Base-by-base conservation (phyloP, 2,797 vertebrate species). In the Lutjanus argentimaculatus region DNA sequence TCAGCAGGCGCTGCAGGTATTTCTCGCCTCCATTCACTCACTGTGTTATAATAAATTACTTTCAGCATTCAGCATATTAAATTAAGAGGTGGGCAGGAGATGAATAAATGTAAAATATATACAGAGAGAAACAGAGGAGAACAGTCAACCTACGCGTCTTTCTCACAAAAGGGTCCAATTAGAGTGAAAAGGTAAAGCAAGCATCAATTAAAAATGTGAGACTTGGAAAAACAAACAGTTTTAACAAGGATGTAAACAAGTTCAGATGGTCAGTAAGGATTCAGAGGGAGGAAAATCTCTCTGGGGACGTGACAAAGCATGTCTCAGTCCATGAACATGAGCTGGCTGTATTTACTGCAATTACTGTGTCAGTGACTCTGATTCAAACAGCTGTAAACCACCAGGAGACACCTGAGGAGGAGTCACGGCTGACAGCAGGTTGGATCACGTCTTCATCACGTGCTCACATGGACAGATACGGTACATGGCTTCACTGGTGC, bases 321-420 rank as follows among this genome's bases (percentile, higher is more conserved):
- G 85, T 51, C 75, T 67, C n/a, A 0, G 3, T 22, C 62, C 72
- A 70, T 17, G 72, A 82, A 92, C 57, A 91, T 77, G 90, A 92
- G 82, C 77, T 21, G 83, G 81, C 75, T 78, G 64, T 80, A 73
- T 64, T 91, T 77, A 77, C 75, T 57, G 71, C 89, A 92, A 93
- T 93, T 89, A 91, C 84, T 59, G 88, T 89, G 80, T 86, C 67
- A 30, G 73, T 86, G 80, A 84, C 91, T 85, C 59, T n/a, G 80
- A 77, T 40, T 84, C 30, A 65, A 87, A 71, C 72, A 53, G 78
- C 82, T 85, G 75, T 63, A 80, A 30, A 79, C 71, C 68, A 69
- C 11, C 25, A 13, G 67, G 77, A 91, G 72, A 87, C 83, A 86
- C 85, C 89, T 68, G 84, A 85, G 80, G 59, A 80, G 5, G 72